Base-by-base conservation (phyloP, 1,140 invertebrate species). In the Nymphalis io region DNA sequence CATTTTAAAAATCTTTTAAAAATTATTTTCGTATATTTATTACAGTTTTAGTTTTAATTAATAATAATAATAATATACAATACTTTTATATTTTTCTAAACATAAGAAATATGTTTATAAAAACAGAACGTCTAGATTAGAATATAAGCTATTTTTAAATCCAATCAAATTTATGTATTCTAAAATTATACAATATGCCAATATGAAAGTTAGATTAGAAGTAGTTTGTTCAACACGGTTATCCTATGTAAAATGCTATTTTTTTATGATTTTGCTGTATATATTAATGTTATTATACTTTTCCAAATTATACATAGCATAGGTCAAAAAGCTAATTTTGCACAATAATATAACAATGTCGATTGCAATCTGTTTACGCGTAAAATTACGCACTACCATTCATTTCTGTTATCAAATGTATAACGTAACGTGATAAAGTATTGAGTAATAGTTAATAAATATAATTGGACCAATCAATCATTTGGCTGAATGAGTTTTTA, bases 301-400 rank as follows among this genome's bases (percentile, higher is more conserved):
- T 44, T 44, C 8, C 8, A 18, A 21, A 53, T 12, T 53, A 21
- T 53, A 23, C 18, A 21, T 21, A 21, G 13, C 18, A 21, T 53
- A 21, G 48, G 18, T 53, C 48, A 53, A 53, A 53, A 53, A 20
- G 10, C 8, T 21, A 53, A 4, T 20, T 48, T 23, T 20, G 21
- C 6, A 38, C 23, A 44, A 48, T 48, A 62, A 48, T 46, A n/a
- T 46, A 8, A 8, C 16, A 46, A 42, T n/a, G 2, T 33, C 15
- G 60, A 51, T 63, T 42, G 27, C 60, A 63, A 51, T 61, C 39
- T 61, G 42, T 65, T 57, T 55, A 58, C 40, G 33, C 58, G 38
- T 33, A 66, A 59, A 46, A 39, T 66, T 58, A 66, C 63, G 39
- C 63, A 38, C 11, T 33, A 39, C 39, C 46, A 65, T 16, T 51